Evolutionary conservation across 2,113 vertebrate genomes (phyloP), one percentile per base, ranked within the genome.

Genomic region (Eidolon helvum): DNA sequence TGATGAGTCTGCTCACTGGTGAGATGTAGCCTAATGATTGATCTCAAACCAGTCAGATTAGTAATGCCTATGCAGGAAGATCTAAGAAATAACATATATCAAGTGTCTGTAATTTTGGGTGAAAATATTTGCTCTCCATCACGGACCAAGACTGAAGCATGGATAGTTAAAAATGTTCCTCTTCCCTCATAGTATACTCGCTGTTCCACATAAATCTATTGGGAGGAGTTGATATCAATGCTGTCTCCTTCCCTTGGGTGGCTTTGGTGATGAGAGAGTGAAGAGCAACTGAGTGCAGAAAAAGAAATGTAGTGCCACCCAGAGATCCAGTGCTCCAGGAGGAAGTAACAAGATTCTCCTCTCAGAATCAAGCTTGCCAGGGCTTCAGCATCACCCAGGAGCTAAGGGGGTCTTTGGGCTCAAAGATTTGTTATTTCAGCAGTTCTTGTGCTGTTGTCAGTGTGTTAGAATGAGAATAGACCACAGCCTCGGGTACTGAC

Each of bases 221-320:
- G 57, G 48, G 21, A 85, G 63, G 40, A 80, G 30, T 69, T 65
- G 55, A 40, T 95, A 72, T 95, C 43, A 68, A 38, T 66, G 85
- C 30, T 78, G 68, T 61, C 63, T 91, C 6, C 40, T 19, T 35
- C 48, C 69, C 94, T 87, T 53, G 26, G n/a, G 86, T 97, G 96
- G 50, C 90, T 82, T 97, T 91, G 63, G 96, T 89, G 35, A 95
- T 50, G 61, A 89, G 2, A 85, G 66, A 88, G 7, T 26, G 26
- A 94, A 75, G 53, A 92, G 35, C 63, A 95, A 91, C 35, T 92
- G 79, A 90, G 24, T 75, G 18, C 40, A 78, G 28, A 78, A 94
- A 94, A 53, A 87, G 38, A 97, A 92, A 96, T 91, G 77, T 87
- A 53, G 83, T 82, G 75, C 9, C 80, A 78, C 45, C 55, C 65